Evolutionary conservation across 2,888 invertebrate species (phyloP), one percentile per base, ranked within the genome.

Genomic region (Papilio gigon): DNA sequence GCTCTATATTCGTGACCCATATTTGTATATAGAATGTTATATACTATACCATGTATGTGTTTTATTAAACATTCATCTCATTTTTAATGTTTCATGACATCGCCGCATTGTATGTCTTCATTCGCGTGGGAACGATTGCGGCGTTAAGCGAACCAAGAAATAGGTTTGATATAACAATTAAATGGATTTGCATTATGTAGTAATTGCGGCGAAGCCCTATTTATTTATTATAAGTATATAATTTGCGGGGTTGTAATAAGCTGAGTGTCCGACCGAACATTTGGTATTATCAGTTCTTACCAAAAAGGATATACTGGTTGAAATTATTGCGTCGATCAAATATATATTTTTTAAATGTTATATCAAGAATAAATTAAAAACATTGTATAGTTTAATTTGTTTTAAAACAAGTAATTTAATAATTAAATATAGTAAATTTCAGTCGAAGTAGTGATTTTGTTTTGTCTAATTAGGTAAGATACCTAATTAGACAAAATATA

Each of bases 71-170:
- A 65, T 77, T 81, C 84, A 85, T 75, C 76, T 81, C 81, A 85
- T 85, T 88, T 91, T 83, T 89, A 77, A 90, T 90, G 86, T 91
- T 91, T 88, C 91, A 92, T 92, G 91, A 86, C 80, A 82, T 81
- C 85, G 86, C 84, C 85, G 90, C 83, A 85, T 89, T 86, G 86
- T 79, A 80, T 80, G 72, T 79, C 86, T 80, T 77, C 85, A 77
- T 82, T 82, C 82, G 81, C 82, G 84, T 85, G 82, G 88, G 87
- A 84, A 77, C 82, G 82, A 78, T 80, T 80, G 82, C 80, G 81
- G 81, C 80, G 78, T 79, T 82, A 87, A 91, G 91, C 91, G 84
- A 92, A 90, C 85, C 83, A 85, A 87, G 91, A 89, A 73, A 92
- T 92, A 92, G 91, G 91, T 92, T 92, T 91, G 91, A 90, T 88